A percentile compares a stretch with the other conserved stretches of the same genome.
phyloP scores from a whole-genome alignment of 2,888 invertebrate genomes.

The Sesamia inferens region DNA sequence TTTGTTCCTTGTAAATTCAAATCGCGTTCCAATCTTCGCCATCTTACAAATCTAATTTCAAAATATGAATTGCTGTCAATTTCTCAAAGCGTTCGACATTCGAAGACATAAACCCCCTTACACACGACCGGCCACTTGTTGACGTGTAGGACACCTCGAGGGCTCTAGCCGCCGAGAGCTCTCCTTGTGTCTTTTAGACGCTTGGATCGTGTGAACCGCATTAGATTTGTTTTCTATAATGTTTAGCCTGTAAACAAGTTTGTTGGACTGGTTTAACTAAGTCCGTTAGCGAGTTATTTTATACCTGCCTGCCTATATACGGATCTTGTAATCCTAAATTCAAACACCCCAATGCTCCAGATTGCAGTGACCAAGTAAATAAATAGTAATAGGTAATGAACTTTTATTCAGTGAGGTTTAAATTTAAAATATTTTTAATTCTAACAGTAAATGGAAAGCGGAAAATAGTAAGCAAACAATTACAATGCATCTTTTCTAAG shows the following conservation, averaged over 20 bases:
- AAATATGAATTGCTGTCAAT: slow-evolving; percentile 21
- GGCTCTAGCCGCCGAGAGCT: slow-evolving; percentile 80
- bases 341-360: not conserved
- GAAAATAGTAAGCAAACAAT: slow-evolving; percentile 36
- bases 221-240: slow-evolving; percentile 59
- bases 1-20: not conserved
- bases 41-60: slow-evolving; percentile 21
- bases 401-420: not conserved
- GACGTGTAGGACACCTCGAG: slow-evolving; percentile 79
- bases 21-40: not conserved
- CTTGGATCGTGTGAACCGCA: slow-evolving; percentile 55
- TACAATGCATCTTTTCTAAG: slow-evolving; percentile 62
- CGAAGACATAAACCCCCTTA: slow-evolving; percentile 62
- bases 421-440: slow-evolving; percentile 3
- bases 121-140: slow-evolving; percentile 85
- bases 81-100: slow-evolving; percentile 52
- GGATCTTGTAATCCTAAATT: not conserved
- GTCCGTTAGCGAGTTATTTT: not conserved
- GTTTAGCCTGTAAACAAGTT: slow-evolving; percentile 29
- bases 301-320: not conserved
- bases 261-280: slow-evolving; percentile 12
- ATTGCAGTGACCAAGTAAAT: not conserved
- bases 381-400: not conserved
- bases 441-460: slow-evolving; percentile 5
- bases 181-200: slow-evolving; percentile 81